Evolutionary conservation across 2,888 invertebrate genomes (phyloP), one percentile per base, ranked within the genome.

Genomic region (Dromius quadrimaculatus): DNA sequence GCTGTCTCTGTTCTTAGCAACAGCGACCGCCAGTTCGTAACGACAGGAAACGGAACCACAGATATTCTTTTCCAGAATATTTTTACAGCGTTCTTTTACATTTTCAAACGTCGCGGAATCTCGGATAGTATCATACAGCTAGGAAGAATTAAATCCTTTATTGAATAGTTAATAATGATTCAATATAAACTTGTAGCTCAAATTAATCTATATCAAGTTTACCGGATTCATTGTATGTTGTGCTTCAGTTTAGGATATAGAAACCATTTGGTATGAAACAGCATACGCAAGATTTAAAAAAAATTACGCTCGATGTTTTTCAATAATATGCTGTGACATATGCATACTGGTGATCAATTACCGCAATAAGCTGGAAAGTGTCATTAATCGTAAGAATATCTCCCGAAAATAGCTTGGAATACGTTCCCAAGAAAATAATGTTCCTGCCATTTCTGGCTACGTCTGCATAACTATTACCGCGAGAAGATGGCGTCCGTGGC

Each of bases 11-110:
- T 59, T 36, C n/a, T 59, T 59, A 19, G 19, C 36, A 32, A 28
- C 23, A 47, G 50, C 23, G 13, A 13, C 19, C 19, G 47, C 47
- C 62, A 36, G 34, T 38, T 50, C 38, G 32, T 68, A 80, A 81
- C 78, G 79, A 76, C 81, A 78, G 81, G 81, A 81, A 81, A 78
- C 79, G 81, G 81, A 81, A 80, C 78, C 75, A 75, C 75, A 76
- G 78, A 78, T 78, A 76, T 79, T 79, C 80, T 80, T 79, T 79
- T 75, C 74, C 78, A 77, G 80, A 80, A 80, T 79, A 80, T 80
- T 81, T 81, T 80, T 80, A 78, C 78, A 77, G 78, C 76, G 74
- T 78, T 77, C 76, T 75, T 78, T 79, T 79, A 77, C 77, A 78
- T 78, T 77, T 76, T 75, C 74, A 75, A 77, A 11, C 6, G 54